Evolutionary conservation across 2,113 vertebrate genomes (phyloP), one percentile per base, ranked within the genome.

Genomic region (Pterophyllum scalare): DNA sequence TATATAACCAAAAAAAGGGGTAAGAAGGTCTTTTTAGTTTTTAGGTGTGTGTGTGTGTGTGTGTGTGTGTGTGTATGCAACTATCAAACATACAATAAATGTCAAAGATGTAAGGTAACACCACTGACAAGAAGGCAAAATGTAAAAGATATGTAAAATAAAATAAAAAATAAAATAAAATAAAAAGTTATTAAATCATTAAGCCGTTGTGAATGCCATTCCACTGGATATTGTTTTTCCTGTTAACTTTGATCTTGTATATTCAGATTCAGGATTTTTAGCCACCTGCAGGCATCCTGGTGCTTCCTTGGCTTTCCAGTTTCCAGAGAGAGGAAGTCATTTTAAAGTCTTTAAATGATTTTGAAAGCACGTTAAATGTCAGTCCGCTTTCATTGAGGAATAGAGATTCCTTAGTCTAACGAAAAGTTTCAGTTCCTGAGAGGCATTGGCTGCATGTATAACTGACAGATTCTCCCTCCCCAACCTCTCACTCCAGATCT

Each of bases 1-100:
- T 10, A 75, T 22, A 38, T 38, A 38, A 38, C 33, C 3, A 77
- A 83, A 79, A 59, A 59, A 77, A 54, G 22, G 56, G 13, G 22
- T 40, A 4, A 22, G 70, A 28, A 26, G 72, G 72, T 87, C n/a
- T n/a, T n/a, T n/a, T n/a, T n/a, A n/a, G n/a, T 85, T 11, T 38
- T 38, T 35, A 1, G 15, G 6, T 49, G 5, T 6, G 49, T 12
- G 7, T 38, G 6, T 64, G 22, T 64, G 31, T 5, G 31, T 31
- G 31, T 31, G 0, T 33, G 28, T 35, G 6, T 35, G 0, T 35
- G 6, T 35, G 11, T 35, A 35, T 35, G 33, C 33, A 9, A 35
- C 35, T 35, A 35, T 35, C 35, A 35, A 35, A 35, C 35, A 8
- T 9, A 35, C 8, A 35, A 35, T 35, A 35, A 35, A 40, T 12